A percentile compares a stretch with the other conserved stretches of the same genome.
These are phyloP conservation scores for Turnix velox DNA, from an alignment of 2,113 vertebrate genomes.

Conservation along the genomic window DNA sequence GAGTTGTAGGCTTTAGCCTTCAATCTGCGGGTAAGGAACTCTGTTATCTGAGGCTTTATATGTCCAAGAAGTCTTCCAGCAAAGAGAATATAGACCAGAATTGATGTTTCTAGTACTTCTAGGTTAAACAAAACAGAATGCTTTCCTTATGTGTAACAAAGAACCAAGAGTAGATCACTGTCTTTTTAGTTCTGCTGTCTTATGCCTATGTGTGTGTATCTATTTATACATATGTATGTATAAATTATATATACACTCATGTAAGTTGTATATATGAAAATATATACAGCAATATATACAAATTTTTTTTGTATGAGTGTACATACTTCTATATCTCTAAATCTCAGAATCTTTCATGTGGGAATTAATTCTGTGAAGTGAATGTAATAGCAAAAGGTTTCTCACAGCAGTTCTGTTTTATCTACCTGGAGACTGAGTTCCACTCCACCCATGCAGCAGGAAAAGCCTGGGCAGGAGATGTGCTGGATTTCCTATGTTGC, in stretches of 20 bases:
- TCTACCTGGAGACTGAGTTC: background rate
- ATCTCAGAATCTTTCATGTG: background rate
- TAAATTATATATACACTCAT: background rate
- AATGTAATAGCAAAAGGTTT: background rate
- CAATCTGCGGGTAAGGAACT: background rate
- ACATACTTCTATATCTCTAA: background rate
- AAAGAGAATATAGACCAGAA: background rate
- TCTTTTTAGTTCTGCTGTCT: background rate
- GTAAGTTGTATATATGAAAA: background rate
- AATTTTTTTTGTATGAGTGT: background rate
- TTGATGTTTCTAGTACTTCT: background rate
- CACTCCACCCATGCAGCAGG: background rate
- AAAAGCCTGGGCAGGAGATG: background rate
- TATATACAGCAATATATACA: too few relatives aligned
- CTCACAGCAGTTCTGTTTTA: background rate
- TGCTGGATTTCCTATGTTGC: background rate
- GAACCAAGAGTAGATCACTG: background rate
- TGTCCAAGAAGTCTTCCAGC: conserved; percentile 13
- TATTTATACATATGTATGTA: background rate
- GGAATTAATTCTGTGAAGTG: background rate
- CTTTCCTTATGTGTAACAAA: background rate
- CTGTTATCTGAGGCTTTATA: background rate
- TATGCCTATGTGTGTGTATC: background rate
- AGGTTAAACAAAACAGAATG: background rate
- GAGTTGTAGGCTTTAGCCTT: background rate